These are phyloP conservation scores for Drosophila funebris DNA, from an alignment of 1,140 invertebrate genomes.

Conservation along the genomic window DNA sequence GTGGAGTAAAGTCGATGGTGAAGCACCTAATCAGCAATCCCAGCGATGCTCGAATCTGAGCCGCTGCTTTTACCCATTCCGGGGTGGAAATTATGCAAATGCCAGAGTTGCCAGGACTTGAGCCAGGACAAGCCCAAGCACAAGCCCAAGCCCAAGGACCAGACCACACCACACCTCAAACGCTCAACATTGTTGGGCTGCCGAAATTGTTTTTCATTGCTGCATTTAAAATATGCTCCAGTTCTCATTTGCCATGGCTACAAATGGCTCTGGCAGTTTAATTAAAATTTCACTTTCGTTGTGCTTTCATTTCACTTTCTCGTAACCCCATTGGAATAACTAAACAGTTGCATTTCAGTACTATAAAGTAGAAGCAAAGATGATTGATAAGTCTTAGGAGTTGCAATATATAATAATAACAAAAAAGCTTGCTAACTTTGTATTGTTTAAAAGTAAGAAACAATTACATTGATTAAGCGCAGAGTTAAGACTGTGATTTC, in stretches of 20 bases:
- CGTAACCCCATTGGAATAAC: conserved; percentile 7
- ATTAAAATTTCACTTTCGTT: conserved; percentile 53
- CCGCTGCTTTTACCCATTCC: conserved; percentile 25
- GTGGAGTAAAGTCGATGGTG: not conserved
- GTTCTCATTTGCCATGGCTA: conserved; percentile 48
- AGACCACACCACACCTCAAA: not conserved
- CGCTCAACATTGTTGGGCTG: conserved; percentile 4
- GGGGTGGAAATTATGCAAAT: conserved; percentile 67
- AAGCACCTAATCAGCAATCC: conserved; percentile 61
- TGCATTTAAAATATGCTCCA: conserved; percentile 65
- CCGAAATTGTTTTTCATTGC: conserved; percentile 64
- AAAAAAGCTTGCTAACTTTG: no score
- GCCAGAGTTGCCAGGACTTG: conserved; percentile 28
- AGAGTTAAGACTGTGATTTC: no score
- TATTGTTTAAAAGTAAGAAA: no score
- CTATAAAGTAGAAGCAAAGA: no score
- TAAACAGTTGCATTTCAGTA: conserved; percentile 5
- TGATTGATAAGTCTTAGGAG: no score
- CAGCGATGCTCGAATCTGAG: conserved; percentile 49
- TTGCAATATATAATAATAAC: no score
- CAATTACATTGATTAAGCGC: no score
- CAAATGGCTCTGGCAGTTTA: conserved; percentile 51
- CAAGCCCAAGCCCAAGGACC: not conserved
- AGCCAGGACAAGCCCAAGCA: conserved; percentile 1
- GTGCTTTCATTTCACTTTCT: not conserved